Evolutionary conservation across 2,113 vertebrate genomes (phyloP).

Genomic region (Pseudorhombus dupliciocellatus): DNA sequence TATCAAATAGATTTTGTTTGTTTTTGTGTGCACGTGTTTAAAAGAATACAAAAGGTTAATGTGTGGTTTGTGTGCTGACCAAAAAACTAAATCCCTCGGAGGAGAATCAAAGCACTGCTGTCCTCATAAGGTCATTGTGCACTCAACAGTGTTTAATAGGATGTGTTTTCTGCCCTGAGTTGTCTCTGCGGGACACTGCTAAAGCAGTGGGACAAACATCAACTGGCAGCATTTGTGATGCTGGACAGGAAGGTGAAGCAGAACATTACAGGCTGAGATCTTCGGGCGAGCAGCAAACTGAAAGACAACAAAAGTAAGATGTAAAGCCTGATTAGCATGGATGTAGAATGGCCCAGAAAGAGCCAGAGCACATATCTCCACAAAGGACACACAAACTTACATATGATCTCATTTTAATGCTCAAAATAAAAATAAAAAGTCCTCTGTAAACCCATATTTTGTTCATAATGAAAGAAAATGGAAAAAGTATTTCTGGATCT

Average conservation of each 20-base stretch:
- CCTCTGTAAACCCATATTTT: too few relatives aligned
- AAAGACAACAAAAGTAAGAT: slow-evolving; percentile 14
- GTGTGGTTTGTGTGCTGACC: slow-evolving; percentile 51
- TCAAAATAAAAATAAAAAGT: too few relatives aligned
- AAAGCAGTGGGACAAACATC: slow-evolving; percentile 74
- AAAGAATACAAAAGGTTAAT: slow-evolving; percentile 45
- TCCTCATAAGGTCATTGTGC: slow-evolving; percentile 71
- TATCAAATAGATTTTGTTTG: too few relatives aligned
- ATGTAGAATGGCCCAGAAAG: neutral
- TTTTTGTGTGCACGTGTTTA: neutral
- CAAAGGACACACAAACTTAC: neutral
- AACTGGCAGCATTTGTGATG: slow-evolving; percentile 73
- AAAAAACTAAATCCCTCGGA: slow-evolving; percentile 54
- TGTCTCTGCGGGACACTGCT: slow-evolving; percentile 70
- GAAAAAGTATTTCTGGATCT: too few relatives aligned
- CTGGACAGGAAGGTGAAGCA: slow-evolving; percentile 70
- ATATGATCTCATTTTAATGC: neutral
- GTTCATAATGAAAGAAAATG: too few relatives aligned
- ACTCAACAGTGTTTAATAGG: slow-evolving; percentile 76
- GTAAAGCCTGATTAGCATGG: slow-evolving; percentile 7
- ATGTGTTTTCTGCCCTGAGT: slow-evolving; percentile 72
- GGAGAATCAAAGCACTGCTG: slow-evolving; percentile 65
- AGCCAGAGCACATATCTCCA: neutral
- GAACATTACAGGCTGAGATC: slow-evolving; percentile 55
- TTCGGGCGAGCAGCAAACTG: slow-evolving; percentile 42